phyloP scores from a whole-genome alignment of 2,888 invertebrate genomes.

The Hyposoter didymator region DNA sequence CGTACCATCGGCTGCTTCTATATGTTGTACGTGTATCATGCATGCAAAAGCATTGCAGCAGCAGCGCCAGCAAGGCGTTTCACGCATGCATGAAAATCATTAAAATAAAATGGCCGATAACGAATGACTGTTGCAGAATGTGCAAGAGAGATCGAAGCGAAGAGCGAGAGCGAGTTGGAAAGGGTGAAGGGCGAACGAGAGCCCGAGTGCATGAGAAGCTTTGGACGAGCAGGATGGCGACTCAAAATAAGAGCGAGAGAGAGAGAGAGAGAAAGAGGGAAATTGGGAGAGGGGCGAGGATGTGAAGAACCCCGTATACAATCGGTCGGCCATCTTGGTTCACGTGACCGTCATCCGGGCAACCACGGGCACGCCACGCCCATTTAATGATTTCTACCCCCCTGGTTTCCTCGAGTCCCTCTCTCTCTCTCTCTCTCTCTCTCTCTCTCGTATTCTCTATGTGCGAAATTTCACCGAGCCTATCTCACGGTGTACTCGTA shows the following conservation, averaged over 20 bases:
- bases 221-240: constrained; percentile 27
- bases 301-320: constrained; percentile 71
- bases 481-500: constrained; percentile 64
- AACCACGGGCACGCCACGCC: constrained; percentile 84
- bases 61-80: constrained; percentile 79
- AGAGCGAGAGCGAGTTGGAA: constrained; percentile 25
- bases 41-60: constrained; percentile 64
- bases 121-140: constrained; percentile 83
- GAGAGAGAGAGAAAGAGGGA: constrained; percentile 57
- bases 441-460: constrained; percentile 71
- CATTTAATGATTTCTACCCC: constrained; percentile 85
- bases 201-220: constrained; percentile 4
- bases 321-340: constrained; percentile 83
- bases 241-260: constrained; percentile 44
- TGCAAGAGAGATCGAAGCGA: constrained; percentile 35
- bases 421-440: constrained; percentile 57
- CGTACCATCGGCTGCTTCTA: constrained; percentile 22
- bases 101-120: constrained; percentile 85
- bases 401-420: constrained; percentile 69
- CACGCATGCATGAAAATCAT: constrained; percentile 84
- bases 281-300: constrained; percentile 49
- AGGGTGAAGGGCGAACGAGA: constrained; percentile 48
- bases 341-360: constrained; percentile 85
- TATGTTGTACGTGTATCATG: constrained; percentile 44
- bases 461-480: constrained; percentile 78